Conservation (phyloP, 1,140 invertebrate species). For the Dreissena rostriformis region DNA sequence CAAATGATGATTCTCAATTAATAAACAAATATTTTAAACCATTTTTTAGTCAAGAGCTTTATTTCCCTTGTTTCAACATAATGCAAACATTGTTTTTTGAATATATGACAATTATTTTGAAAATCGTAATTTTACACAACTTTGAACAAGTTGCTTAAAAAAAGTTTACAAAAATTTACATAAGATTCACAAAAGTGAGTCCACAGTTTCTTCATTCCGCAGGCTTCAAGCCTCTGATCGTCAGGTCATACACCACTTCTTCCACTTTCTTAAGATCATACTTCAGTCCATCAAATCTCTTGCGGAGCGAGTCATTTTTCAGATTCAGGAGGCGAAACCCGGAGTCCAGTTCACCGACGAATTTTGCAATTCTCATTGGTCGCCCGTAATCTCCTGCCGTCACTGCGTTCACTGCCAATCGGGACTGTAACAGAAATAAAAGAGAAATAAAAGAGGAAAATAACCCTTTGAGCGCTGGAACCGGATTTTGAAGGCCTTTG, state of each 20-base stretch:
- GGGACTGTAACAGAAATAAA: conserved; percentile 78
- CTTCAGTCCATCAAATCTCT: conserved; percentile 94
- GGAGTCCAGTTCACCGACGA: conserved; percentile 92
- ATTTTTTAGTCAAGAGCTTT: too few relatives aligned
- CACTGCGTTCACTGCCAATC: conserved; percentile 93
- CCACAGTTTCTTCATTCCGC: conserved; percentile 68
- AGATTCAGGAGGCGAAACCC: conserved; percentile 94
- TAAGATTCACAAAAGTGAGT: too few relatives aligned
- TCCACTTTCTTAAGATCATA: conserved; percentile 98
- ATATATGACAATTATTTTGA: too few relatives aligned
- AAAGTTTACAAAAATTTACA: too few relatives aligned
- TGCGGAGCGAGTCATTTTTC: conserved; percentile 94
- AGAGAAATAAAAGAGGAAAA: not conserved
- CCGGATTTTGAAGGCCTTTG: too few relatives aligned
- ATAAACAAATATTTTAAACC: too few relatives aligned
- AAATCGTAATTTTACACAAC: too few relatives aligned
- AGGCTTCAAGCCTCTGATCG: conserved; percentile 89
- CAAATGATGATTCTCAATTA: too few relatives aligned
- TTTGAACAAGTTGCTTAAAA: too few relatives aligned
- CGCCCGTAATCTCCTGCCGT: conserved; percentile 91
- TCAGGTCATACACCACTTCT: conserved; percentile 96
- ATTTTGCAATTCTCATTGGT: conserved; percentile 91
- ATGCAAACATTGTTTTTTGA: too few relatives aligned
- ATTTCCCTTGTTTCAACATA: too few relatives aligned
- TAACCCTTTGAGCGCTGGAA: too few relatives aligned